These are phyloP conservation scores for Sebastes hubbsi DNA, from an alignment of 2,797 vertebrate species.

Conservation along the genomic window DNA sequence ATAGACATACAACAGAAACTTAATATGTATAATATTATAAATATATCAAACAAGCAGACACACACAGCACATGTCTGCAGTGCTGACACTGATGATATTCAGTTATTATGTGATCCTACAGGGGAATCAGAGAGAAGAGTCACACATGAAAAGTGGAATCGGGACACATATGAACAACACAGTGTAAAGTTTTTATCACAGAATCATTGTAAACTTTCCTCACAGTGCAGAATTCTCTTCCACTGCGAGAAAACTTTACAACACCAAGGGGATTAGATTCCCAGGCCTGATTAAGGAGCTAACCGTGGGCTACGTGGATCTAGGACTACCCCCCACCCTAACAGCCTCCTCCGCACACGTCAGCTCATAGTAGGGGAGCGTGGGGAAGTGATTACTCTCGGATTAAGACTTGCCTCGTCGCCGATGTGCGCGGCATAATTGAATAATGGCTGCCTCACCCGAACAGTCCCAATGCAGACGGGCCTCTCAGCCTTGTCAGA, in stretches of 20 bases:
- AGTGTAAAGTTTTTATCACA: not conserved
- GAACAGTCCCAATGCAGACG: slow-evolving; percentile 77
- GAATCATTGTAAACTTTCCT: slow-evolving; percentile 15
- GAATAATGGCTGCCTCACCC: slow-evolving; percentile 83
- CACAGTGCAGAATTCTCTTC: not conserved
- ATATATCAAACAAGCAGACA: not conserved
- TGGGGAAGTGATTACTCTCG: slow-evolving; percentile 75
- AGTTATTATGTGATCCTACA: not conserved
- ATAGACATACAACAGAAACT: not conserved
- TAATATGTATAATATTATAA: not conserved
- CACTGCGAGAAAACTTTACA: slow-evolving; percentile 18
- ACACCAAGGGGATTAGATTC: slow-evolving; percentile 29
- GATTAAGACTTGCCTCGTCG: slow-evolving; percentile 76
- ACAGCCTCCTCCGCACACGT: slow-evolving; percentile 21
- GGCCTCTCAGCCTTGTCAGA: slow-evolving; percentile 77
- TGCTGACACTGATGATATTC: not conserved
- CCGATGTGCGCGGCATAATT: slow-evolving; percentile 78
- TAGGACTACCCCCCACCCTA: slow-evolving; percentile 16
- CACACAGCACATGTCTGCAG: not conserved
- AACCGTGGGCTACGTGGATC: slow-evolving; percentile 58
- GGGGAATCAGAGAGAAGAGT: not conserved
- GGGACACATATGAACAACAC: not conserved
- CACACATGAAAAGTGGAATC: not conserved
- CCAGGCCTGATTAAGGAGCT: slow-evolving; percentile 54
- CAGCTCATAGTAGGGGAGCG: slow-evolving; percentile 52